A percentile compares a stretch with the other conserved stretches of the same genome.
These are phyloP conservation scores for Psittacus erithacus DNA, from an alignment of 2,113 vertebrate species.

Conservation along the genomic window DNA sequence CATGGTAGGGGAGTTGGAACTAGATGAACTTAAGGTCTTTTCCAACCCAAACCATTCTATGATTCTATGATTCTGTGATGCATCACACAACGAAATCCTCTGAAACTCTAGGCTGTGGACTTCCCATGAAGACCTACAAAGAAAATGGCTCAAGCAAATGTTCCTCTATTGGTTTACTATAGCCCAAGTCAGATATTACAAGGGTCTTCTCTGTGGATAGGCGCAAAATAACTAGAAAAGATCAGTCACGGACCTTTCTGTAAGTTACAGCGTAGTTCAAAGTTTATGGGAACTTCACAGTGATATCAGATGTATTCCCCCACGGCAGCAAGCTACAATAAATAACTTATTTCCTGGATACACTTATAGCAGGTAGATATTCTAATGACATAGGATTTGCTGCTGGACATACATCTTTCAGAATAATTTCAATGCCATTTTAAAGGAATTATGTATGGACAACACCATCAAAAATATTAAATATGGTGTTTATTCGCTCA, in stretches of 20 bases:
- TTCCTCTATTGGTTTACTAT: conserved; percentile 1
- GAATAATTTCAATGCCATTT: conserved; percentile 62
- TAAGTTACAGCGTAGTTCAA: conserved; percentile 57
- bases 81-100: background rate
- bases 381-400: conserved; percentile 73
- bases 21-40: background rate
- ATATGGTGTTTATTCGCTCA: conserved; percentile 22
- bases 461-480: conserved; percentile 55
- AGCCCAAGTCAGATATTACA: conserved; percentile 33
- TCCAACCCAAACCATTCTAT: background rate
- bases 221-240: conserved; percentile 53
- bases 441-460: conserved; percentile 63
- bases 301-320: conserved; percentile 48
- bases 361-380: conserved; percentile 65
- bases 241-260: conserved; percentile 27
- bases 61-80: background rate
- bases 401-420: conserved; percentile 66
- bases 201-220: conserved; percentile 57
- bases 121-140: background rate
- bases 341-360: conserved; percentile 72
- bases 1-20: background rate
- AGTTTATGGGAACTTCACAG: conserved; percentile 68
- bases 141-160: background rate
- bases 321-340: conserved; percentile 62
- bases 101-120: background rate